Evolutionary conservation across 2,113 vertebrate genomes (phyloP).

Genomic region (Mustelus asterias): DNA sequence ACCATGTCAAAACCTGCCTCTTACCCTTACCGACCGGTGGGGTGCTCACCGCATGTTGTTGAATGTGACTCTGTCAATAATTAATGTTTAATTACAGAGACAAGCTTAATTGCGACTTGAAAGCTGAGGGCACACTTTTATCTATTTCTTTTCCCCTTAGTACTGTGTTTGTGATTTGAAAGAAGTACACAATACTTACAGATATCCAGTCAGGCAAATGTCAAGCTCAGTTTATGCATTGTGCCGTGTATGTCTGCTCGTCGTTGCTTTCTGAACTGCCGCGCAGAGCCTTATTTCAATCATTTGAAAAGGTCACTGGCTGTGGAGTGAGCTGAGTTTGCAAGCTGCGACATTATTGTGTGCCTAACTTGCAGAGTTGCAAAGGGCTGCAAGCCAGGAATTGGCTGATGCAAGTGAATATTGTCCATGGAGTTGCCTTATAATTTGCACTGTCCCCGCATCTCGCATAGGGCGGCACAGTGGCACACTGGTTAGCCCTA

Average conservation of each 20-base stretch:
- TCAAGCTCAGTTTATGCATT: not conserved
- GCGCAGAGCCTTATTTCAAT: not conserved
- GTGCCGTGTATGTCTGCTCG: not conserved
- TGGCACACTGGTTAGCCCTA: too few species aligned
- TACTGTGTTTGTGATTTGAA: not conserved
- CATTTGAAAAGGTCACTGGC: conserved; percentile 25
- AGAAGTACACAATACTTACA: not conserved
- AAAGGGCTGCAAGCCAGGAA: not conserved
- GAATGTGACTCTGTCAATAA: not conserved
- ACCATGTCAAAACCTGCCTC: not conserved
- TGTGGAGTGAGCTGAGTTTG: conserved; percentile 9
- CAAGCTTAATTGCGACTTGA: not conserved
- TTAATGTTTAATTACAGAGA: not conserved
- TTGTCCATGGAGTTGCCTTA: not conserved
- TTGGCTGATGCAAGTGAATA: not conserved
- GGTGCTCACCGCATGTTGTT: conserved; percentile 2
- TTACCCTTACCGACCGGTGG: not conserved
- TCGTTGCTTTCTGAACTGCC: not conserved
- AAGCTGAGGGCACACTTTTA: not conserved
- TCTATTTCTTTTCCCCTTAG: not conserved
- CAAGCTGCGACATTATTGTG: not conserved
- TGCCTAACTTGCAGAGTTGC: not conserved
- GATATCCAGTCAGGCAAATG: not conserved
- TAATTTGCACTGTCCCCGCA: not conserved
- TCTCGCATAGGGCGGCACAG: not conserved